These are phyloP conservation scores for Montipora sp. DNA, from an alignment of 64 coral and sea anemone genomes.

Conservation along the genomic window DNA sequence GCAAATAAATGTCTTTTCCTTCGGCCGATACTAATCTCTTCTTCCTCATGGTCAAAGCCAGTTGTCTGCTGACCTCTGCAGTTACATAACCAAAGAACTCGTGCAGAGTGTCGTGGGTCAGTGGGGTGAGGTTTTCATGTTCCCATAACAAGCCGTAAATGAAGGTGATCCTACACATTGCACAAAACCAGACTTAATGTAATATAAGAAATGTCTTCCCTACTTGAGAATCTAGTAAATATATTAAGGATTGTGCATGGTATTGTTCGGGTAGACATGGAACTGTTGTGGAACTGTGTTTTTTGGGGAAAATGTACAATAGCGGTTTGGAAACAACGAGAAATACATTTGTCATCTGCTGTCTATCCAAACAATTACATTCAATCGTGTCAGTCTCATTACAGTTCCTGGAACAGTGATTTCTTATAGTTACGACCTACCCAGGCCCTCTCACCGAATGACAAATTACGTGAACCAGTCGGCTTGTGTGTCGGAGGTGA, in stretches of 20 bases:
- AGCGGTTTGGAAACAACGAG: not conserved
- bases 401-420: not conserved
- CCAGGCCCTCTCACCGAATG: not conserved
- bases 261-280: not conserved
- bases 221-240: not conserved
- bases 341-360: not conserved
- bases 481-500: not conserved
- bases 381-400: not conserved
- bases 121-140: slow-evolving; percentile 50
- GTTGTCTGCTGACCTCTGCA: slow-evolving; percentile 2
- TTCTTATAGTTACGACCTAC: not conserved
- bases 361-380: not conserved
- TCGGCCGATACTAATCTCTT: slow-evolving; percentile 40
- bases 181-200: not conserved
- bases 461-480: not conserved
- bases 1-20: slow-evolving; percentile 71
- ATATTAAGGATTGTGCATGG: not conserved
- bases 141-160: slow-evolving; percentile 64
- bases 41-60: slow-evolving; percentile 37
- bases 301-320: no score
- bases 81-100: slow-evolving; percentile 72
- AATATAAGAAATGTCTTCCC: not conserved
- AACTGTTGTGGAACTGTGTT: not conserved
- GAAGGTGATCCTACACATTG: slow-evolving; percentile 34
- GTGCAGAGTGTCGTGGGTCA: slow-evolving; percentile 58